Conservation (phyloP, 53 echinoderm and acorn worm genomes). For the Echinarachnius parma region DNA sequence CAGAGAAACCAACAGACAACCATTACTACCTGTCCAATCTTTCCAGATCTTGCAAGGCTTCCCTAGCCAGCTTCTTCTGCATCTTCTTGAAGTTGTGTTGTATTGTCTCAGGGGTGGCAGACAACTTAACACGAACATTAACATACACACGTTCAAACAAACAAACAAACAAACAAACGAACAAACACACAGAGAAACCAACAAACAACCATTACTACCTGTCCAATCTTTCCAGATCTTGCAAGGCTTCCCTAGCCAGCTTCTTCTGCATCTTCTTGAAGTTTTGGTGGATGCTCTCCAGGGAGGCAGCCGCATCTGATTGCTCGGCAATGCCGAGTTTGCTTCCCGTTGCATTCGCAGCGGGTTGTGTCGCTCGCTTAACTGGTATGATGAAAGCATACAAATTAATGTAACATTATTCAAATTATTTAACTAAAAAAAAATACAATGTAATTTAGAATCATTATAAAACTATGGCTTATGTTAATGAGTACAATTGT, state of each 20-base stretch:
- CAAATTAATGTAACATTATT: too few relatives aligned
- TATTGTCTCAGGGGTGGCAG: too few relatives aligned
- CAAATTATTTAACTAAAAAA: too few relatives aligned
- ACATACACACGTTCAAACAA: too few relatives aligned
- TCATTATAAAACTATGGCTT: too few relatives aligned
- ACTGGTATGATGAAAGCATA: too few relatives aligned
- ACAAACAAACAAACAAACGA: neutral
- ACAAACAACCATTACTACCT: conserved; percentile 39
- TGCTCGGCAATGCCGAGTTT: conserved; percentile 1
- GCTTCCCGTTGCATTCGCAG: conserved; percentile 20
- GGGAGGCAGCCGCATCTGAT: conserved; percentile 54
- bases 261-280: conserved; percentile 68
- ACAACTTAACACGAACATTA: too few relatives aligned
- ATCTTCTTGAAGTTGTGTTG: conserved; percentile 61
- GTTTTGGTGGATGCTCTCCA: conserved; percentile 59
- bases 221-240: conserved; percentile 79
- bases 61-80: conserved; percentile 73
- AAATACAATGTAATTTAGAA: too few relatives aligned
- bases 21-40: neutral
- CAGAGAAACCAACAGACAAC: neutral
- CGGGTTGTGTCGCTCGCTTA: conserved; percentile 49
- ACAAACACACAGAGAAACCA: neutral
- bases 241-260: conserved; percentile 70
- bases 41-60: conserved; percentile 39
- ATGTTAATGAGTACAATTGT: too few relatives aligned